phyloP scores from a whole-genome alignment of 2,888 invertebrate species.

The Ophion obscuratus region DNA sequence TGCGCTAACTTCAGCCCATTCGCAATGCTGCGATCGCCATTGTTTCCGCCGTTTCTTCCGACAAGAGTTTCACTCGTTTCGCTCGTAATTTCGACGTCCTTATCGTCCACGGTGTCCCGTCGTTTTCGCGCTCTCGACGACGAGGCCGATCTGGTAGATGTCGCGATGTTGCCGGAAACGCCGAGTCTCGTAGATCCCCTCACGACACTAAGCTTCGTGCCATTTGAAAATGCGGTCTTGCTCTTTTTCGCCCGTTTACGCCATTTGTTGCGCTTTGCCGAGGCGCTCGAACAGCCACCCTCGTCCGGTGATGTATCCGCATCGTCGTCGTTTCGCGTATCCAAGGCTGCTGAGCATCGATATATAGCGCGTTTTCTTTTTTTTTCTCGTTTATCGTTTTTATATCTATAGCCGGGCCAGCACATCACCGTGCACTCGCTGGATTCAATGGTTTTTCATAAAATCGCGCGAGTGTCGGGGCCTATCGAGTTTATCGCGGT shows the following conservation, averaged over 20 bases:
- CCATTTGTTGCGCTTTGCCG: slow-evolving; percentile 69
- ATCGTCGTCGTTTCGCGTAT: slow-evolving; percentile 71
- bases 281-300: slow-evolving; percentile 69
- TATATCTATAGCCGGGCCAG: no score
- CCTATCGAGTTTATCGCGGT: no score
- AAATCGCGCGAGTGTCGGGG: no score
- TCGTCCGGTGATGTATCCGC: slow-evolving; percentile 77
- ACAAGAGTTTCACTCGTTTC: slow-evolving; percentile 23
- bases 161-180: slow-evolving; percentile 28
- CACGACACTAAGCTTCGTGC: slow-evolving; percentile 31
- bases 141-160: slow-evolving; percentile 18
- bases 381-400: neutral
- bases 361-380: slow-evolving; percentile 1
- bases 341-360: slow-evolving; percentile 61
- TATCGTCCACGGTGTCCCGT: slow-evolving; percentile 52
- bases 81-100: slow-evolving; percentile 42
- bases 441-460: no score
- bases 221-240: slow-evolving; percentile 62
- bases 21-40: slow-evolving; percentile 86
- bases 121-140: slow-evolving; percentile 58
- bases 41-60: slow-evolving; percentile 35
- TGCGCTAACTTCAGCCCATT: slow-evolving; percentile 90
- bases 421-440: no score
- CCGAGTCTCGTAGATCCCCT: slow-evolving; percentile 2
- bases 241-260: slow-evolving; percentile 78